Evolutionary conservation across 2,888 invertebrate genomes (phyloP), one percentile per base, ranked within the genome.

Genomic region (Dicycla oo): DNA sequence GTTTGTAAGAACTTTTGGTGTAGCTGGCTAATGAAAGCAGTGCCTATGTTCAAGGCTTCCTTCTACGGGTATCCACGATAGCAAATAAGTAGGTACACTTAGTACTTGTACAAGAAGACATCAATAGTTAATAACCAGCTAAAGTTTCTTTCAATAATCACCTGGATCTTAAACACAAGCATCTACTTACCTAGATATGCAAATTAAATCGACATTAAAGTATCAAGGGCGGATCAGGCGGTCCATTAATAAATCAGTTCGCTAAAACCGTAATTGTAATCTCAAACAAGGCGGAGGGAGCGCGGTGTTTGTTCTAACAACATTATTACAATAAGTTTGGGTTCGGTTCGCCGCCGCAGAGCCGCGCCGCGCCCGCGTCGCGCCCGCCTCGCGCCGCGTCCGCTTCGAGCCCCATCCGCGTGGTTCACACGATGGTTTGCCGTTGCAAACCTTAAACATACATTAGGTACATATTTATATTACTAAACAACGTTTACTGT

Each of bases 261-360:
- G 95, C 95, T 95, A 95, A 95, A 95, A 94, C 96, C 95, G 95
- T 96, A 96, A 96, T 95, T 95, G 95, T 95, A 95, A 95, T 95
- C 95, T 95, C 95, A 95, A 95, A 95, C 95, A 95, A 93, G 93
- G 93, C 91, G 90, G 91, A 92, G 94, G 93, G 94, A 88, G 92
- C 87, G 88, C 91, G 88, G 91, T 95, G 96, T 95, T 96, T 96
- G 94, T 92, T 95, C 93, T 95, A 94, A 95, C 94, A 96, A 96
- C 95, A 96, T 95, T 95, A 95, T 95, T 95, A 95, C 94, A 96
- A 95, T 95, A 95, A 95, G 94, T 95, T 95, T 87, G 93, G 94
- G 91, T 84, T 91, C 90, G 93, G 92, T 90, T 91, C 92, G 88
- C 90, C 92, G 91, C 92, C 87, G 86, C 81, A 77, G 73, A 82